A percentile compares a stretch with the other conserved stretches of the same genome.
Evolutionary conservation across 2,888 invertebrate genomes (phyloP).

Genomic region (Globia sparganii): DNA sequence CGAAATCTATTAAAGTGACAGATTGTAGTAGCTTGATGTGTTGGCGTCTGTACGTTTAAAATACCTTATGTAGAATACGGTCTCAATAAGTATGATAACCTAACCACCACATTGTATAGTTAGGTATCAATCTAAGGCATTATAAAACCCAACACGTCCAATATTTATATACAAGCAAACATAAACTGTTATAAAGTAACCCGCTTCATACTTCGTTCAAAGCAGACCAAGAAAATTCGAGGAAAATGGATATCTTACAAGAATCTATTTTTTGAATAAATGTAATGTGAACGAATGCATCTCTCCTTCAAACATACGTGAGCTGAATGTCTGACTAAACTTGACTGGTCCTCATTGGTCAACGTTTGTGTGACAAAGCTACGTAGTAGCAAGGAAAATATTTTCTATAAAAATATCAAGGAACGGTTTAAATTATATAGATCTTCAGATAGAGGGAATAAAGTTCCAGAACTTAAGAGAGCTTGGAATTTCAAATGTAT

Average conservation of each 20-base stretch:
- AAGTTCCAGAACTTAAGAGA: slow-evolving; percentile 45
- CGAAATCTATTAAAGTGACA: no score
- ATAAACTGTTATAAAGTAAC: neutral
- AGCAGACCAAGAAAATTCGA: slow-evolving; percentile 36
- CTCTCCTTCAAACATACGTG: slow-evolving; percentile 73
- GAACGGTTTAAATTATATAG: slow-evolving; percentile 62
- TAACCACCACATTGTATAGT: neutral
- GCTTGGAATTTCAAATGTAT: slow-evolving; percentile 8
- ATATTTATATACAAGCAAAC: neutral
- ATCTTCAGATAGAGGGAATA: slow-evolving; percentile 49
- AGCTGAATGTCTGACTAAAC: slow-evolving; percentile 69
- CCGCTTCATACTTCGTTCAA: neutral
- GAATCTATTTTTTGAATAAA: slow-evolving; percentile 71
- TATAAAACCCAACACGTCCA: neutral
- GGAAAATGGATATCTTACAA: slow-evolving; percentile 62
- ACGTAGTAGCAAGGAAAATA: slow-evolving; percentile 70
- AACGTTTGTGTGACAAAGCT: slow-evolving; percentile 73
- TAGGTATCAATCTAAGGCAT: neutral
- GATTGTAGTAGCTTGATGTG: no score
- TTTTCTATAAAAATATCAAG: slow-evolving; percentile 68
- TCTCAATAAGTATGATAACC: neutral
- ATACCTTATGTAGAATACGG: neutral
- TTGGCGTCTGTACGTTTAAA: no score
- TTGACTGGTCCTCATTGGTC: slow-evolving; percentile 71
- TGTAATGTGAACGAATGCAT: slow-evolving; percentile 73